Base-by-base conservation (phyloP, 2,888 invertebrate species). In the Amphimallon solstitiale region DNA sequence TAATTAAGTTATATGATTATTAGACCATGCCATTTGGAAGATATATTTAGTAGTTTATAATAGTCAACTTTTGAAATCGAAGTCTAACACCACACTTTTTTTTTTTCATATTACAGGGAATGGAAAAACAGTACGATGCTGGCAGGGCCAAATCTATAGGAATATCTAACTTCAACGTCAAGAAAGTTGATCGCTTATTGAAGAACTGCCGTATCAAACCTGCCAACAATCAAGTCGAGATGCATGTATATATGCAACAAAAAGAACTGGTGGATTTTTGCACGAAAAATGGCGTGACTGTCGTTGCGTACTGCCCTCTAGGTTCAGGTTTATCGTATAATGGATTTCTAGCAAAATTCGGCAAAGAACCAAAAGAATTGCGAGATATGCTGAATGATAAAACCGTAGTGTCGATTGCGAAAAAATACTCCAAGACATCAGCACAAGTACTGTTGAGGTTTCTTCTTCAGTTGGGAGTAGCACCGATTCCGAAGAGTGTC, bases 401-500 rank as follows among this genome's bases (percentile, higher is more conserved):
- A 0, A 83, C 79, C 9, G 86, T 91, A 0, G 71, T 70, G 29
- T 65, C 70, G 43, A 75, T 81, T 37, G 71, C 67, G 7, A 84
- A 85, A 40, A 87, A 84, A 73, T 86, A 89, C 75, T 81, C 83
- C 0, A 93, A 92, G 78, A 87, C 90, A 0, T 84, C 92, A 0
- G 94, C 93, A 1, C 95, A 95, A 82, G 79, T 89, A 23, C 81
- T 92, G 37, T 81, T 96, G 1, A 86, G 91, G 52, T 90, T 90
- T 81, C 84, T 88, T 10, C 74, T 93, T 6, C 92, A 95, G 79
- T 87, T 87, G 46, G 90, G 89, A 6, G 81, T 95, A 37, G 87
- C 86, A 3, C 89, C 89, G 37, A 94, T 96, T 75, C 95, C 95
- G 2, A 96, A 95, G 80, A 95, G 94, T 79, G 90, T 90, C 2